Base-by-base conservation (phyloP, 2,113 vertebrate species). In the Elanoides forficatus region DNA sequence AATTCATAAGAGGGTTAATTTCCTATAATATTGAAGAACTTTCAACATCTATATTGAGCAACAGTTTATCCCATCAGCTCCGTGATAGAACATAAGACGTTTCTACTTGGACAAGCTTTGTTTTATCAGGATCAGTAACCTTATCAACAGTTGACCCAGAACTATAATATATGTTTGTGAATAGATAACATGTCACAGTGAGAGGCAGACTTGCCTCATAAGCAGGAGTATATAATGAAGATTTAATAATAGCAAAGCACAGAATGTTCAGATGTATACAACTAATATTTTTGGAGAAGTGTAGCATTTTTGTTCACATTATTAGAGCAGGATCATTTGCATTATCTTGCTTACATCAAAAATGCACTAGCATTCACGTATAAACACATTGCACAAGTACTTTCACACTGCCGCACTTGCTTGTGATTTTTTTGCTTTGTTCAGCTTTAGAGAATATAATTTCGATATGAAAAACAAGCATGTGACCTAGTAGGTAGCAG, bases 61-160 rank as follows among this genome's bases (percentile, higher is more conserved):
- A 98, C 97, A 98, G 90, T 97, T 98, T 97, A 92, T 98, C 98
- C 98, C 97, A 98, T 98, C 98, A 97, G 96, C 97, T 97, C 96
- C 71, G 63, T 95, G 95, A 97, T 98, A 97, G 98, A 98, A 99
- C 98, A 99, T 99, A 99, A 98, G 98, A 98, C 98, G 97, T 98
- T 98, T 98, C 98, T 98, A 98, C 98, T 98, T 98, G 97, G 98
- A 98, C 98, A 98, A 98, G 98, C 98, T 99, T 99, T 99, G 98
- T 99, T 99, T 99, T 98, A 98, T 98, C 95, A 93, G 98, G 98
- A 99, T 98, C 98, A 98, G 98, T 99, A 99, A 99, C 99, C 99
- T 99, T 99, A 99, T 99, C 98, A 99, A 98, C 98, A 98, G 98
- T 97, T 99, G 99, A 99, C 99, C 99, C 99, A 98, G 98, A 99